phyloP scores from a whole-genome alignment of 2,888 invertebrate genomes.

The Erebia aethiops region DNA sequence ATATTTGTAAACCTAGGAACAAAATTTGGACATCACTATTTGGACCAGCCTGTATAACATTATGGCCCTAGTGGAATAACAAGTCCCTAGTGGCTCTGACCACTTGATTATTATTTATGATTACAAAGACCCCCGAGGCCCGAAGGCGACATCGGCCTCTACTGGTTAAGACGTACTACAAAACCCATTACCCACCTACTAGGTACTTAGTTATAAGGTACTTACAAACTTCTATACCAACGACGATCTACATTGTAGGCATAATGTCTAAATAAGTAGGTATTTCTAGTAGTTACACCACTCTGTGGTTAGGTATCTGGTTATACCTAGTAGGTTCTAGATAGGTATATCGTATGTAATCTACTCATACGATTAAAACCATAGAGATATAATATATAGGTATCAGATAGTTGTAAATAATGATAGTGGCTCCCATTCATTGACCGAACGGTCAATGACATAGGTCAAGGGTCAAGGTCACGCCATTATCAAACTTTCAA shows the following conservation, averaged over 20 bases:
- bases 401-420: neutral
- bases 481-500: conserved; percentile 6
- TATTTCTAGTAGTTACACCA: no score
- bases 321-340: no score
- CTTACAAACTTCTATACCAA: no score
- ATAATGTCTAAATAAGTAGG: no score
- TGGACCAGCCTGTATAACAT: no score
- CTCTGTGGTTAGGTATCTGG: no score
- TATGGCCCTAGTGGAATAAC: conserved; percentile 3
- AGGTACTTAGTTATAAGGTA: no score
- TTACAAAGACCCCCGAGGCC: conserved; percentile 13
- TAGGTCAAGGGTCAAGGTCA: conserved; percentile 51
- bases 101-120: conserved; percentile 50
- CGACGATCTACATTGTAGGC: no score
- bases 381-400: no score
- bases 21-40: no score
- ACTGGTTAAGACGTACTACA: conserved; percentile 19
- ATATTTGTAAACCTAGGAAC: no score
- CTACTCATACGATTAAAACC: neutral
- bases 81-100: conserved; percentile 9
- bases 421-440: conserved; percentile 22
- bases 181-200: conserved; percentile 16
- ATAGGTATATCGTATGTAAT: neutral
- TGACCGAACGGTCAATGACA: conserved; percentile 43
- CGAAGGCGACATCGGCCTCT: neutral